Evolutionary conservation across 1,140 invertebrate genomes (phyloP).

Genomic region (Phymastichus coffea): DNA sequence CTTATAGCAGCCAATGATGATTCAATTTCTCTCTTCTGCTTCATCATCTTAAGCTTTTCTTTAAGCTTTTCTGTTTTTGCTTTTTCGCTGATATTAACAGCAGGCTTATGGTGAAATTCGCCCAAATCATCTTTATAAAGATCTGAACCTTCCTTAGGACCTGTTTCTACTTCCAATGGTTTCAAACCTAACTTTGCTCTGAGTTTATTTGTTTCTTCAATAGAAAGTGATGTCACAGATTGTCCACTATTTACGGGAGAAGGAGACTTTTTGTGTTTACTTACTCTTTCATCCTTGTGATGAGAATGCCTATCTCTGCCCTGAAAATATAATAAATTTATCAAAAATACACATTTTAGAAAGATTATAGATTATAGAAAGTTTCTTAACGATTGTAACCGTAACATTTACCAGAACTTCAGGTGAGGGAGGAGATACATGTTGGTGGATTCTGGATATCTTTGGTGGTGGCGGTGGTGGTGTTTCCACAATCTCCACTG

Average conservation of each 20-base stretch:
- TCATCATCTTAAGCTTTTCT: constrained; percentile 73
- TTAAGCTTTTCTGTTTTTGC: constrained; percentile 78
- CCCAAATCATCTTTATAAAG: constrained; percentile 78
- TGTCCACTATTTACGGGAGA: constrained; percentile 53
- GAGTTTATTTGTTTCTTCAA: constrained; percentile 90
- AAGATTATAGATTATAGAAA: too few species aligned
- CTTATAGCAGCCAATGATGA: constrained; percentile 60
- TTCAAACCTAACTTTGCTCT: constrained; percentile 92
- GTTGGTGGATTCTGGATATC: constrained; percentile 47
- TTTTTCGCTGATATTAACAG: constrained; percentile 77
- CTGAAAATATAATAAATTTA: background rate
- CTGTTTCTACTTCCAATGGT: constrained; percentile 74
- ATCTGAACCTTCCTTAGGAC: constrained; percentile 55
- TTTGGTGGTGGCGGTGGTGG: constrained; percentile 49
- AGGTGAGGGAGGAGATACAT: constrained; percentile 52
- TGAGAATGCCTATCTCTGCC: constrained; percentile 15
- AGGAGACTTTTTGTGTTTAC: constrained; percentile 26
- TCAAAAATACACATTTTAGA: too few species aligned
- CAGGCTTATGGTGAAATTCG: constrained; percentile 92
- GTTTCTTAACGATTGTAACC: too few species aligned
- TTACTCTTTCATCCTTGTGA: constrained; percentile 8
- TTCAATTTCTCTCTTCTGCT: constrained; percentile 81
- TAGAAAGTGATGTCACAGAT: constrained; percentile 68
- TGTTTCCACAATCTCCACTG: constrained; percentile 49
- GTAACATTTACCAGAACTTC: too few species aligned